Conservation (phyloP, 2,113 vertebrate species). For the Rhodinocichla rosea region DNA sequence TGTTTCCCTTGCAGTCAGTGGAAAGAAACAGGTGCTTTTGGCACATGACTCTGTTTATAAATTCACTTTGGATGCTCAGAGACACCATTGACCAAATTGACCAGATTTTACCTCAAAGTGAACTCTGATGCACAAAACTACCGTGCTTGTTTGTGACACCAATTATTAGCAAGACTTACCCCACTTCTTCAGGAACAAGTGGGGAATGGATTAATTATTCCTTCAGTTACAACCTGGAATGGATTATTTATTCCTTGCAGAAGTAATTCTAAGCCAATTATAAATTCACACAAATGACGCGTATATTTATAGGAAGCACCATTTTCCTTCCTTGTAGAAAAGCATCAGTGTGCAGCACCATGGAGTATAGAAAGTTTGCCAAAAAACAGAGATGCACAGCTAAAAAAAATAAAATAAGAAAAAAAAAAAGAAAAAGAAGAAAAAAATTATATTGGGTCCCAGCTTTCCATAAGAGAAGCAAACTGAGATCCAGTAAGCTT, state of each 20-base stretch:
- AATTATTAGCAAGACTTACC: neutral
- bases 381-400: neutral
- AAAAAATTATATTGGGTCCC: neutral
- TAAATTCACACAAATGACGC: fast-evolving
- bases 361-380: neutral
- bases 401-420: fast-evolving
- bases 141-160: too few species aligned
- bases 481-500: neutral
- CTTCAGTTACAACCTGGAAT: neutral
- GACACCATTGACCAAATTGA: fast-evolving
- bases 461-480: neutral
- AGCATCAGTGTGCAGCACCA: neutral
- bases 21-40: neutral
- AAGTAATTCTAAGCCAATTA: neutral
- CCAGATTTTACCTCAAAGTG: neutral
- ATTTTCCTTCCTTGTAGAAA: neutral
- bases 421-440: too few species aligned
- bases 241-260: neutral
- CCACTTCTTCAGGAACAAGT: neutral
- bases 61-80: neutral
- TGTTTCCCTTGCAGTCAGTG: neutral
- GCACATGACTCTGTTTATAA: neutral
- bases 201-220: neutral
- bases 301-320: neutral
- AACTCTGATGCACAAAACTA: neutral